Evolutionary conservation across 2,113 vertebrate species (phyloP).

Genomic region (Emydura subglobosa): DNA sequence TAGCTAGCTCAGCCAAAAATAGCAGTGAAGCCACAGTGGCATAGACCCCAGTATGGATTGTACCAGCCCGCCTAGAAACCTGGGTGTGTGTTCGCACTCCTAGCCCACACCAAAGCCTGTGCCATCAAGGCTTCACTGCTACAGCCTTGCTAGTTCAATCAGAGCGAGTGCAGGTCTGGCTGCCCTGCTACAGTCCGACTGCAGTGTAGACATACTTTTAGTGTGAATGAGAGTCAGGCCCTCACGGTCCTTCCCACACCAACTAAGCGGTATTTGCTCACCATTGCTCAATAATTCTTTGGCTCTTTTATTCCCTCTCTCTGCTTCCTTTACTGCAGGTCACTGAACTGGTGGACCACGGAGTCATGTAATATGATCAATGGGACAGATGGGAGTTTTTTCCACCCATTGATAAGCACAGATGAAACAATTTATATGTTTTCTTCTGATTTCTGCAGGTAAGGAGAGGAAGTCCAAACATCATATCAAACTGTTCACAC

Average conservation of each 20-base stretch:
- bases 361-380: slow-evolving; percentile 95
- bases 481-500: fast-evolving
- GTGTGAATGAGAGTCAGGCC: neutral
- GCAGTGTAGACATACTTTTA: neutral
- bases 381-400: slow-evolving; percentile 93
- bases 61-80: neutral
- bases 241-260: neutral
- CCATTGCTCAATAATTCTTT: neutral
- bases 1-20: neutral
- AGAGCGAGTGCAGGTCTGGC: no score
- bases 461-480: neutral
- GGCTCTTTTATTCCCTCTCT: neutral
- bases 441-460: slow-evolving; percentile 97
- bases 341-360: slow-evolving; percentile 90
- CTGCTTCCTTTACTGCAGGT: slow-evolving; percentile 69
- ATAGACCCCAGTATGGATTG: neutral
- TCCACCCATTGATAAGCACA: slow-evolving; percentile 89
- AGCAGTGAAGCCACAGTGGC: neutral
- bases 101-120: neutral
- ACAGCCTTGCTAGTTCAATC: neutral
- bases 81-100: neutral
- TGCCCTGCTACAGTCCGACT: neutral
- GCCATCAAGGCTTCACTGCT: neutral
- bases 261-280: neutral
- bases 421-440: slow-evolving; percentile 91